A percentile compares a stretch with the other conserved stretches of the same genome.
Evolutionary conservation across 2,113 vertebrate genomes (phyloP).

Genomic region (Ciconia stormi): DNA sequence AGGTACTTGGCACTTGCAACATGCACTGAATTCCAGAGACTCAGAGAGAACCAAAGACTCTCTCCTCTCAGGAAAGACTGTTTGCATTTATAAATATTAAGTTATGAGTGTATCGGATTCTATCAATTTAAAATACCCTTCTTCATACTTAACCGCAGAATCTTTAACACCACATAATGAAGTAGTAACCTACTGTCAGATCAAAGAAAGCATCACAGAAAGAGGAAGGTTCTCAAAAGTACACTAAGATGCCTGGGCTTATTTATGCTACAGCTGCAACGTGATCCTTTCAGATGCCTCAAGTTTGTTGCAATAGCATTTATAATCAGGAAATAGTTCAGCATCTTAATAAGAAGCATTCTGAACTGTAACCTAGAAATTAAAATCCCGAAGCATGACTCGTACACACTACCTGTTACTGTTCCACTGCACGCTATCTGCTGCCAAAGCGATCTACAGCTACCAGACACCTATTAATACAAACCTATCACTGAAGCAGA

Average conservation of each 20-base stretch:
- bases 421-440: neutral
- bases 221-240: neutral
- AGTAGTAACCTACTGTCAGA: neutral
- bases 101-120: neutral
- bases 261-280: neutral
- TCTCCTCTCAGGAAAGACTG: neutral
- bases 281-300: neutral
- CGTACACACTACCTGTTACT: neutral
- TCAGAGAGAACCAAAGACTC: neutral
- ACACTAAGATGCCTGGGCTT: neutral
- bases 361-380: neutral
- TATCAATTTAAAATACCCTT: neutral
- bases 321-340: neutral
- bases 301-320: neutral
- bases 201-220: neutral
- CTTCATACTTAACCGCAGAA: neutral
- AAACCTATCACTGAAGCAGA: neutral
- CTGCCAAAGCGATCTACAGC: neutral
- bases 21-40: neutral
- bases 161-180: neutral
- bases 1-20: neutral
- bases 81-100: conserved; percentile 38
- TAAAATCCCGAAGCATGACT: neutral
- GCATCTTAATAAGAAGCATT: neutral
- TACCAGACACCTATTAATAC: neutral